These are phyloP conservation scores for Bembecia ichneumoniformis DNA, from an alignment of 2,888 invertebrate species.

Conservation along the genomic window DNA sequence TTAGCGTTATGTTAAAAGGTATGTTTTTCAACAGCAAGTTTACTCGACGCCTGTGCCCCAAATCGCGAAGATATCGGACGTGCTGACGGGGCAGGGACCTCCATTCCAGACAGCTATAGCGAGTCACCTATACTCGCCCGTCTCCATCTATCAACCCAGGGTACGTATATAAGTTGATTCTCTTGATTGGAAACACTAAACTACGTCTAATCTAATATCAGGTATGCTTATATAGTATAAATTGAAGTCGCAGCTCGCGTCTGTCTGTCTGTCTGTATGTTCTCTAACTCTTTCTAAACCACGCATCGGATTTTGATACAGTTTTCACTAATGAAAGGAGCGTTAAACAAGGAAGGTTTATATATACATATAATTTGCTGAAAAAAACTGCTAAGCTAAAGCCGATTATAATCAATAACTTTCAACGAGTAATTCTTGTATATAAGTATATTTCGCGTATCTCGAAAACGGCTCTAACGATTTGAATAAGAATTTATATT, in stretches of 20 bases:
- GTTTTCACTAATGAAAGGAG: too few relatives aligned
- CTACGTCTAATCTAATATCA: neutral
- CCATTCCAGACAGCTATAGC: slow-evolving; percentile 46
- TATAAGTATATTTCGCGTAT: too few relatives aligned
- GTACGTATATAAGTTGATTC: slow-evolving; percentile 22
- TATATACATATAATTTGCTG: too few relatives aligned
- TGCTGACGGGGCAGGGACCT: slow-evolving; percentile 42
- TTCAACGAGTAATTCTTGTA: neutral
- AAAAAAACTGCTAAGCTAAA: neutral
- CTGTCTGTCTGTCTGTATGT: too few relatives aligned
- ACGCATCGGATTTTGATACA: too few relatives aligned
- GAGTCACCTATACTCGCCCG: slow-evolving; percentile 46
- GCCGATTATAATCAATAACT: neutral
- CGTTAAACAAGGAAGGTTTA: too few relatives aligned
- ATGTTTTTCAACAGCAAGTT: slow-evolving; percentile 12
- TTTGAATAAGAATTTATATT: too few relatives aligned
- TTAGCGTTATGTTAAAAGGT: neutral
- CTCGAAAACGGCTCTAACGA: too few relatives aligned
- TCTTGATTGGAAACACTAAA: neutral
- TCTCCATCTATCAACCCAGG: slow-evolving; percentile 44
- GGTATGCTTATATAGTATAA: too few relatives aligned
- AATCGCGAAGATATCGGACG: slow-evolving; percentile 51
- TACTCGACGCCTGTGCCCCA: slow-evolving; percentile 33
- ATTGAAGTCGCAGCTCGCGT: too few relatives aligned
- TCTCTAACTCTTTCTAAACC: too few relatives aligned